Evolutionary conservation across 2,113 vertebrate species (phyloP).

Genomic region (Ailuropoda melanoleuca): DNA sequence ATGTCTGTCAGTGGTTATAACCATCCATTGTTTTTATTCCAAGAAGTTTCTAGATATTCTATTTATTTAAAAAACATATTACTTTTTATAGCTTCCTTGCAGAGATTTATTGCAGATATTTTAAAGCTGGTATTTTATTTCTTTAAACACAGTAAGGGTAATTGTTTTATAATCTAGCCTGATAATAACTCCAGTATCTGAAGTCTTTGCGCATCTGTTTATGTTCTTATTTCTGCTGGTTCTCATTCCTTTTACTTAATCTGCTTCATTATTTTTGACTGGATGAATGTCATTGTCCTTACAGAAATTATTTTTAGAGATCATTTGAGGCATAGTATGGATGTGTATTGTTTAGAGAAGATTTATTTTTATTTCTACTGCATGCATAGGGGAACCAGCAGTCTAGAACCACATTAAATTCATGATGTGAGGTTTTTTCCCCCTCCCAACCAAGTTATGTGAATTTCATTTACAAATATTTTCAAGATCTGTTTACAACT

Average conservation of each 20-base stretch:
- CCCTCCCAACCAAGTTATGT: neutral
- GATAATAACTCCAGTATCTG: neutral
- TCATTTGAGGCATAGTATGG: neutral
- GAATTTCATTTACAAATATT: neutral
- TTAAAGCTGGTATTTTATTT: neutral
- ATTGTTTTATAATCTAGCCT: neutral
- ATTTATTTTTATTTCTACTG: neutral
- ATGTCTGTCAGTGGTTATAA: neutral
- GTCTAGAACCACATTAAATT: conserved; percentile 1
- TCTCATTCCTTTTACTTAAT: neutral
- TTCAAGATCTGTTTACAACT: neutral
- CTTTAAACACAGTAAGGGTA: neutral
- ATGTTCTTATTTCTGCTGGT: neutral
- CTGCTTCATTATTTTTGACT: neutral
- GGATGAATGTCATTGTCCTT: neutral
- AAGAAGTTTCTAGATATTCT: neutral
- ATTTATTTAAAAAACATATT: neutral
- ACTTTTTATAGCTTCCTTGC: neutral
- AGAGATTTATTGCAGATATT: neutral
- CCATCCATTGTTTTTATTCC: neutral
- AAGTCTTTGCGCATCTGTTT: conserved; percentile 20
- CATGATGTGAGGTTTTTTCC: neutral
- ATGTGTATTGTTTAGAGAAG: neutral
- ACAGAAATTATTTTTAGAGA: neutral
- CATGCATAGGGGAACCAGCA: neutral